These are phyloP conservation scores for Cottoperca gobio DNA, from an alignment of 2,797 vertebrate genomes.

Conservation along the genomic window DNA sequence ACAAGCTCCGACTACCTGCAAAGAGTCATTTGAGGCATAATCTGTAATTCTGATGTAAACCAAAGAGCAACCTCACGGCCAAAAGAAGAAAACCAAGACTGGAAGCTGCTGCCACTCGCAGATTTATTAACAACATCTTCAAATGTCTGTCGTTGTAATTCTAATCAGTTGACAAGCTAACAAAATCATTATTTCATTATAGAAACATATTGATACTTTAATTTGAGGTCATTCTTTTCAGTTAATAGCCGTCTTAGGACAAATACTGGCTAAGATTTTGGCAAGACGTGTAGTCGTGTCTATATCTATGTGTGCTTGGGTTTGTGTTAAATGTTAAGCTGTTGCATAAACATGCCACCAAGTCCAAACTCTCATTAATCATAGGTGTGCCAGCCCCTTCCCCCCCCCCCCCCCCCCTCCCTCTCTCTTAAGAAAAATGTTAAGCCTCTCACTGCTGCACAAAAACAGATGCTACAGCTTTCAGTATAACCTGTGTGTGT, in stretches of 20 bases:
- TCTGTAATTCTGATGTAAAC: neutral
- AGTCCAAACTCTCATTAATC: conserved; percentile 34
- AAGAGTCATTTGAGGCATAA: neutral
- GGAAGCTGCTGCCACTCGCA: neutral
- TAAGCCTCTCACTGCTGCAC: conserved; percentile 15
- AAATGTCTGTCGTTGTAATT: neutral
- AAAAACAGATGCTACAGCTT: conserved; percentile 29
- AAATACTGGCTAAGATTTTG: neutral
- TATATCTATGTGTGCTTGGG: neutral
- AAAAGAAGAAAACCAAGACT: neutral
- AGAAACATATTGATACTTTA: neutral
- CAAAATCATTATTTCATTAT: neutral
- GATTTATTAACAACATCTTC: neutral
- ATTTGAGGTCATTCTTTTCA: neutral
- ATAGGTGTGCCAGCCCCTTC: conserved; percentile 3
- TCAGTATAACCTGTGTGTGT: neutral
- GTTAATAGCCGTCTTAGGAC: neutral
- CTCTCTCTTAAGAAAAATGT: neutral
- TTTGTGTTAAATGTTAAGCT: conserved; percentile 10
- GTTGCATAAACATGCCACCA: conserved; percentile 44
- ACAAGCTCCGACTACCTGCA: neutral
- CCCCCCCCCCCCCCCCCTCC: too few relatives aligned
- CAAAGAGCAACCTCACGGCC: neutral
- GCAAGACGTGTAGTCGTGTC: neutral
- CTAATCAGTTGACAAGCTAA: neutral